Conservation (phyloP, 2,888 invertebrate genomes). For the Neoaliturus tenellus region DNA sequence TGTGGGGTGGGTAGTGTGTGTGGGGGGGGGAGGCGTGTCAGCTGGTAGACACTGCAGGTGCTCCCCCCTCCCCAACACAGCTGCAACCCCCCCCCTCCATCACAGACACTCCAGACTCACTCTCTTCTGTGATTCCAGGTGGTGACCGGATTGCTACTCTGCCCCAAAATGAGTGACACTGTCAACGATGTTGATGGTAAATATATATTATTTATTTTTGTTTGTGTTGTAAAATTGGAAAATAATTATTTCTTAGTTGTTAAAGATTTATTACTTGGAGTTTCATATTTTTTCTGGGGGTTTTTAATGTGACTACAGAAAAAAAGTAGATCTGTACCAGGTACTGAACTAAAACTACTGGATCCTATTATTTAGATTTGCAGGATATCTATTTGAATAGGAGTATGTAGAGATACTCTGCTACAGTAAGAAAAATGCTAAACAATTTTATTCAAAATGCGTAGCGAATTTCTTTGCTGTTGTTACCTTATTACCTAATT, state of each 20-base stretch:
- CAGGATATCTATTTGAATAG: no score
- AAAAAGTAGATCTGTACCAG: no score
- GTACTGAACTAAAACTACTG: no score
- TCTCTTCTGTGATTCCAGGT: background rate
- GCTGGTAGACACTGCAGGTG: conserved; percentile 53
- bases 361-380: no score
- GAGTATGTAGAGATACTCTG: no score
- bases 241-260: background rate
- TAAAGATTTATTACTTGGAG: background rate
- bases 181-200: conserved; percentile 35
- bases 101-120: background rate
- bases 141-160: background rate
- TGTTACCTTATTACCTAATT: no score
- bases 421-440: no score
- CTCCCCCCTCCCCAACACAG: conserved; percentile 5
- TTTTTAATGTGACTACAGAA: no score
- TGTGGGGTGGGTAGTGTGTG: background rate
- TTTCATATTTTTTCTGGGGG: no score
- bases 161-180: conserved; percentile 15
- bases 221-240: no score
- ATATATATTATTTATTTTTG: background rate
- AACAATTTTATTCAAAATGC: no score
- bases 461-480: no score
- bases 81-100: conserved; percentile 18
- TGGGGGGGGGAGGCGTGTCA: conserved; percentile 1